Base-by-base conservation (phyloP, 2,113 vertebrate genomes). In the Limnothrissa miodon region DNA sequence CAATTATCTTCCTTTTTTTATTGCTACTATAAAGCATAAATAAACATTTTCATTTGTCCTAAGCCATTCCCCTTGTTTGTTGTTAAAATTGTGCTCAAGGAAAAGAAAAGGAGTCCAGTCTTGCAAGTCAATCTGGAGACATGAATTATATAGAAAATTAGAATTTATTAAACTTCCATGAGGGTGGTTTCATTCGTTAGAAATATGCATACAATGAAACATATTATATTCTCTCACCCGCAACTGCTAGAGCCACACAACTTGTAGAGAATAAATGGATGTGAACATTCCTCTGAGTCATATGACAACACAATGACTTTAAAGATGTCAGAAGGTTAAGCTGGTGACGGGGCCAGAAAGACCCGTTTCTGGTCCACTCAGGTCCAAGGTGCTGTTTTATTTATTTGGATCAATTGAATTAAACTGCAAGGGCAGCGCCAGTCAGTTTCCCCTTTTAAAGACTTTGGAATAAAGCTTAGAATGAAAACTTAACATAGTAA, bases 121-220 rank as follows among this genome's bases (percentile, higher is more conserved):
- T 10, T 25, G 33, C 21, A 15, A 45, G 13, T 44, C 39, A 7
- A 10, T 39, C 2, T 59, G 1, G 1, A 17, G 4, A 29, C 5
- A 78, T 23, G n/a, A 4, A 78, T 23, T 19, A 4, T 82, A 80
- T 90, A 91, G 85, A 93, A 91, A 93, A 91, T 89, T 82, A 87
- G 84, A 78, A 89, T 94, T 95, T 94, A 92, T 93, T 93, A 85
- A 86, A 90, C 84, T 89, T 92, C 87, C 91, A 93, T 91, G 92
- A 87, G 83, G 91, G 91, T 90, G 90, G 88, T 91, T 74, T 92
- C 86, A 87, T 92, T 86, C 86, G 83, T 85, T 91, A 45, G n/a
- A 88, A 87, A 66, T 0, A 74, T 84, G 83, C 84, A 90, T 89
- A 88, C 86, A 88, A 80, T 78, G 82, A 88, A 82, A 82, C 87